These are phyloP conservation scores for Meteorus cinctellus DNA, from an alignment of 2,888 invertebrate genomes.

Conservation along the genomic window DNA sequence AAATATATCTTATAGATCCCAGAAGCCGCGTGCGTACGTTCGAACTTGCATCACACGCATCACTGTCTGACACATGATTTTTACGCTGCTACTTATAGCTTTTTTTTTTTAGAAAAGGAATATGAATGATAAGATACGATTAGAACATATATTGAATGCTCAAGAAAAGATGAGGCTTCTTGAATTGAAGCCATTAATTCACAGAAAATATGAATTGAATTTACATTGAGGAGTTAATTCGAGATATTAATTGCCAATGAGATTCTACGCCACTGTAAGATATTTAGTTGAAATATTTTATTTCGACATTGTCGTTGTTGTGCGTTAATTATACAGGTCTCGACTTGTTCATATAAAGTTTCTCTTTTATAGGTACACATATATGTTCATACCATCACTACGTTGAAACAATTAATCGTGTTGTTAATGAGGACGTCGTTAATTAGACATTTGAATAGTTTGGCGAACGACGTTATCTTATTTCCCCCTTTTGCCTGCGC, in stretches of 20 bases:
- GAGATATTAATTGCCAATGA: too few species aligned
- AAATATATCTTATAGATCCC: constrained; percentile 54
- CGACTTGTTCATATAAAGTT: background rate
- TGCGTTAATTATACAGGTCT: background rate
- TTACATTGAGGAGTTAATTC: too few species aligned
- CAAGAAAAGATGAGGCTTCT: too few species aligned
- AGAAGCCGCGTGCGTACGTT: constrained; percentile 12
- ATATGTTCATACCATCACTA: background rate
- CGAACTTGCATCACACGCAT: constrained; percentile 15
- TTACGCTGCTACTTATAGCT: too few species aligned
- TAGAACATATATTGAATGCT: too few species aligned
- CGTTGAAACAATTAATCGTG: constrained; percentile 24
- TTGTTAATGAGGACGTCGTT: constrained; percentile 24
- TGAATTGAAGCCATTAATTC: too few species aligned
- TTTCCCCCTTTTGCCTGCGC: background rate
- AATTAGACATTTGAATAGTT: constrained; percentile 24
- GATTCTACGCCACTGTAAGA: too few species aligned
- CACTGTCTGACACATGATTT: background rate
- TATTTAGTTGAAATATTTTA: too few species aligned
- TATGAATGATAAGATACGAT: too few species aligned
- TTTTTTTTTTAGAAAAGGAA: too few species aligned
- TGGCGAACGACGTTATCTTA: constrained; percentile 13
- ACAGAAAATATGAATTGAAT: too few species aligned
- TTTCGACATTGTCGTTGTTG: too few species aligned
- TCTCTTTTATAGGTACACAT: background rate